Evolutionary conservation across 2,113 vertebrate species (phyloP).

Genomic region (Rhinichthys klamathensis): DNA sequence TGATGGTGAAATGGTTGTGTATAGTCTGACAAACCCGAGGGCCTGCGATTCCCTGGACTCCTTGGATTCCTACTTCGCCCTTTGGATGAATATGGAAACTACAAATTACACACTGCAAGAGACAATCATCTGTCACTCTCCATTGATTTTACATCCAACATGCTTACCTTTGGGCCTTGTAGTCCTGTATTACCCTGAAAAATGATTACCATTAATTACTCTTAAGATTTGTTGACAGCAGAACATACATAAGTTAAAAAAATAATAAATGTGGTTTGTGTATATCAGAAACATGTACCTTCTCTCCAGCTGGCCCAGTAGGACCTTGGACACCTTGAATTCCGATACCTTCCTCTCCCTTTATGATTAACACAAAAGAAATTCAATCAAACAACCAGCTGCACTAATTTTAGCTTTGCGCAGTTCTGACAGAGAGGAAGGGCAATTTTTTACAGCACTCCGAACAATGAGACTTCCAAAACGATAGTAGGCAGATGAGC

Average conservation of each 20-base stretch:
- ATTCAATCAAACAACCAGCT: constrained; percentile 8
- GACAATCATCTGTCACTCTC: not conserved
- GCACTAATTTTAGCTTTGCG: constrained; percentile 1
- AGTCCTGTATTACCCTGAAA: constrained; percentile 79
- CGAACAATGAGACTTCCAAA: constrained; percentile 24
- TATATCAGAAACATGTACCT: constrained; percentile 66
- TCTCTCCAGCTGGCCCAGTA: constrained; percentile 77
- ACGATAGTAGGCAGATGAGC: not conserved
- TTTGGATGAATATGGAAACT: constrained; percentile 54
- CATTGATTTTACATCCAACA: not conserved
- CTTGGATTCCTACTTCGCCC: constrained; percentile 76
- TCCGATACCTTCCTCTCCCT: constrained; percentile 82
- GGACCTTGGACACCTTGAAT: constrained; percentile 75
- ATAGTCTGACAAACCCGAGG: constrained; percentile 68
- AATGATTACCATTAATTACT: not conserved
- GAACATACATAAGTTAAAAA: not conserved
- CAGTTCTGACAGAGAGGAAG: constrained; percentile 1
- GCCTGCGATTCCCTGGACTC: constrained; percentile 71
- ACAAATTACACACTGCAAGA: not conserved
- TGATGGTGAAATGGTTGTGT: not conserved
- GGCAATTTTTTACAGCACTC: not conserved
- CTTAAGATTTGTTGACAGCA: not conserved
- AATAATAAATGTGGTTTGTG: not conserved
- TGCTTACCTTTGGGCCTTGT: constrained; percentile 79
- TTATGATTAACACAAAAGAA: constrained; percentile 35